Percentiles rank a stretch among this genome's conserved stretches.
These are phyloP conservation scores for Melitaea athalia DNA, from an alignment of 2,888 invertebrate genomes.

Conservation along the genomic window DNA sequence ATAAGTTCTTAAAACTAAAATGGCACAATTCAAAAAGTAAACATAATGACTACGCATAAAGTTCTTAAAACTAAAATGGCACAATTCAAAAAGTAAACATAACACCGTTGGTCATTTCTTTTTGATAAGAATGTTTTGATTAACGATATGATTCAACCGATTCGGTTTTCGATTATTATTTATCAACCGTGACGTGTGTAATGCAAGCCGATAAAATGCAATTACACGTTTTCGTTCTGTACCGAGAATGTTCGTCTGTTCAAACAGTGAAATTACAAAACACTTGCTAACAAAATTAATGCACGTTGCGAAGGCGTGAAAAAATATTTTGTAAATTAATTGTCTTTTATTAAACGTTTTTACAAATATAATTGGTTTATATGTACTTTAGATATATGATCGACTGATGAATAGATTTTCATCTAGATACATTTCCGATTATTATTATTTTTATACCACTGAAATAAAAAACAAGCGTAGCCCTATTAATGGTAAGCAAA, in stretches of 20 bases:
- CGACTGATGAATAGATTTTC: no score
- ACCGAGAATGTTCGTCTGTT: slow-evolving; percentile 5
- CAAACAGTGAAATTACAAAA: slow-evolving; percentile 14
- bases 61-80: background rate
- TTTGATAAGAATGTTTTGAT: slow-evolving; percentile 13
- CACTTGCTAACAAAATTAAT: slow-evolving; percentile 4
- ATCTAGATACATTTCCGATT: no score
- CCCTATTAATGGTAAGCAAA: no score
- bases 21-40: background rate
- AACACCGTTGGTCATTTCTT: background rate
- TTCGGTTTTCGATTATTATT: background rate
- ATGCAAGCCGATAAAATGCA: background rate
- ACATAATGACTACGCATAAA: background rate
- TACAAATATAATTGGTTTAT: no score
- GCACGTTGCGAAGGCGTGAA: background rate
- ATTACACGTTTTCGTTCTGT: slow-evolving; percentile 1
- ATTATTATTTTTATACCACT: no score
- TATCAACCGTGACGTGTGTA: slow-evolving; percentile 10
- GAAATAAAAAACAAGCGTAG: no score
- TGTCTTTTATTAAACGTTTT: background rate
- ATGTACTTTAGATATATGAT: no score
- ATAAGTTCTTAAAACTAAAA: background rate
- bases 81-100: background rate
- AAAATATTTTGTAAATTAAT: background rate
- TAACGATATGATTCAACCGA: slow-evolving; percentile 3